Evolutionary conservation across 2,113 vertebrate genomes (phyloP).

Genomic region (Carassius carassius): DNA sequence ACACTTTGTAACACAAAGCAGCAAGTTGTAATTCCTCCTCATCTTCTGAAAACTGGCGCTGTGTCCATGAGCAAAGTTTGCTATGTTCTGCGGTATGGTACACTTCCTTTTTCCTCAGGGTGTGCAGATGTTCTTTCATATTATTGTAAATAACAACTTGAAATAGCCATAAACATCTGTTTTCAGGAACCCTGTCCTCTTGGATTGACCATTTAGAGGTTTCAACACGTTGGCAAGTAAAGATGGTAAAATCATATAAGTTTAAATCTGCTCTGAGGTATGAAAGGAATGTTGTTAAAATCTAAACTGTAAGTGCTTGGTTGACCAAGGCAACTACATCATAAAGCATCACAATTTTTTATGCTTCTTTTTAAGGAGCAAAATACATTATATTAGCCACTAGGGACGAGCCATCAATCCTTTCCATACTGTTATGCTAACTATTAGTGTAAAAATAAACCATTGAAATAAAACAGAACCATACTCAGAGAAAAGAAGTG

Average conservation of each 20-base stretch:
- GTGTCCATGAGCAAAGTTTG: not conserved
- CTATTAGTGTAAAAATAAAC: constrained; percentile 33
- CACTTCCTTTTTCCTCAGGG: not conserved
- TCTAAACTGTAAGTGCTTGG: constrained; percentile 39
- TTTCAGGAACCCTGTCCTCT: constrained; percentile 27
- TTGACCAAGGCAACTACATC: constrained; percentile 40
- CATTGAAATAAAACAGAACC: constrained; percentile 13
- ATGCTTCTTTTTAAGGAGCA: constrained; percentile 28
- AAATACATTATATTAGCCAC: constrained; percentile 50
- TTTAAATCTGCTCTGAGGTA: constrained; percentile 13
- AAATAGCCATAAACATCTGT: constrained; percentile 33
- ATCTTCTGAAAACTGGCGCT: not conserved
- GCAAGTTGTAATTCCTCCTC: not conserved
- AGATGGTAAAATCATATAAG: constrained; percentile 36
- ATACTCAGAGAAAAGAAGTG: not conserved
- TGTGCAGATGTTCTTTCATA: not conserved
- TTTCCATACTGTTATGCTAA: constrained; percentile 36
- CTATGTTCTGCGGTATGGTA: not conserved
- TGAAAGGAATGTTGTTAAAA: constrained; percentile 39
- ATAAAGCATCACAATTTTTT: constrained; percentile 32
- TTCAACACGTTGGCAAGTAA: constrained; percentile 18
- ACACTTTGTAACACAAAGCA: not conserved
- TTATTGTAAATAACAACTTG: constrained; percentile 2
- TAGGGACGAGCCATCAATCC: constrained; percentile 22
- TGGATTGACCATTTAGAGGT: constrained; percentile 30